A percentile compares a stretch with the other conserved stretches of the same genome.
Conservation (phyloP, 1,140 invertebrate species). For the Coelopa frigida region DNA sequence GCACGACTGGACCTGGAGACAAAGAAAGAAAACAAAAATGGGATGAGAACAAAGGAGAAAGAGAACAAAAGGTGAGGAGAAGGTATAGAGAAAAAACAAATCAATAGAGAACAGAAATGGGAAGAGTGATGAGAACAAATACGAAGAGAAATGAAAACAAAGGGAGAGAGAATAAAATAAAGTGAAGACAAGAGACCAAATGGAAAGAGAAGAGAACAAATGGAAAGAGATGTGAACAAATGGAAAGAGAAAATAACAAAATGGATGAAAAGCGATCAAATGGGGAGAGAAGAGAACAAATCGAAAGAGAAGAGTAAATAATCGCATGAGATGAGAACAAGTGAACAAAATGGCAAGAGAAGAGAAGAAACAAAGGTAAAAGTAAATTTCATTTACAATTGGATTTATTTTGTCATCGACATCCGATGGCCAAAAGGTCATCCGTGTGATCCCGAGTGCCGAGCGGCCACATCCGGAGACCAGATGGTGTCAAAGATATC, state of each 20-base stretch:
- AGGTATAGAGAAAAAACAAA: neutral
- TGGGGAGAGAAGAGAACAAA: no score
- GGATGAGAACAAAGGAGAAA: neutral
- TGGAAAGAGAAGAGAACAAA: neutral
- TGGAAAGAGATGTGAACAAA: neutral
- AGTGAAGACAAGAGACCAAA: neutral
- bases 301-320: no score
- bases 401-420: no score
- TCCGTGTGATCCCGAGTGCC: no score
- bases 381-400: no score
- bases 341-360: no score
- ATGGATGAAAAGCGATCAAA: neutral
- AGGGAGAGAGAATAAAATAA: neutral
- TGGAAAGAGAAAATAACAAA: neutral
- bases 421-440: no score
- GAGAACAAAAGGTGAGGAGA: neutral
- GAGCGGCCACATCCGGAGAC: no score
- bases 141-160: neutral
- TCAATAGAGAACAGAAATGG: neutral
- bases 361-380: no score
- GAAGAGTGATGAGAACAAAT: neutral
- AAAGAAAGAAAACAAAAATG: neutral
- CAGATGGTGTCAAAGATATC: no score
- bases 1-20: slow-evolving; percentile 28
- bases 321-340: no score